A percentile compares a stretch with the other conserved stretches of the same genome.
These are phyloP conservation scores for Schizopygopsis malacanthus DNA, from an alignment of 2,797 vertebrate species.

Conservation along the genomic window DNA sequence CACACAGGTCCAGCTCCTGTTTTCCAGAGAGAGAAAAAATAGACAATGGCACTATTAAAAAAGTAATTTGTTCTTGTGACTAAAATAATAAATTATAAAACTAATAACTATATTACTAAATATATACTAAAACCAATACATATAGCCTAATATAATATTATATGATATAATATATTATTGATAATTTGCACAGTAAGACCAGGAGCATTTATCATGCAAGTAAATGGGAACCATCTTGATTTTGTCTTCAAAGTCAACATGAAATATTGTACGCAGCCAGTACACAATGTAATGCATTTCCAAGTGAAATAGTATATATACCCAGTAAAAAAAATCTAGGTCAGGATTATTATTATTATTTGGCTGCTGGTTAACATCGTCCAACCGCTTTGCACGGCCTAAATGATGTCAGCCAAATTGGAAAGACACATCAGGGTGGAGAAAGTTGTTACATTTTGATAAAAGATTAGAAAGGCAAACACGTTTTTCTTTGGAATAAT, in stretches of 20 bases:
- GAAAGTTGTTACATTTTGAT: neutral
- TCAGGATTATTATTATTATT: neutral
- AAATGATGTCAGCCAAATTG: neutral
- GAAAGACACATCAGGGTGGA: constrained; percentile 6
- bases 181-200: neutral
- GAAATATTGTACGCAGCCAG: neutral
- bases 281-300: neutral
- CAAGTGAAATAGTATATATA: neutral
- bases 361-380: neutral
- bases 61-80: neutral
- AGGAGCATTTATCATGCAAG: neutral
- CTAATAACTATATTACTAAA: too few relatives aligned
- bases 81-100: neutral
- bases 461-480: constrained; percentile 12
- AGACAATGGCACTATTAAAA: neutral
- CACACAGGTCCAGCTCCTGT: neutral
- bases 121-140: too few relatives aligned
- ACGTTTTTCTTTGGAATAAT: neutral
- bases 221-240: neutral
- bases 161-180: too few relatives aligned
- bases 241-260: neutral
- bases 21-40: neutral
- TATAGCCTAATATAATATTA: neutral
- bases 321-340: neutral
- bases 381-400: neutral